A percentile compares a stretch with the other conserved stretches of the same genome.
Conservation (phyloP, 2,797 vertebrate genomes). For the Nannoperca australis region DNA sequence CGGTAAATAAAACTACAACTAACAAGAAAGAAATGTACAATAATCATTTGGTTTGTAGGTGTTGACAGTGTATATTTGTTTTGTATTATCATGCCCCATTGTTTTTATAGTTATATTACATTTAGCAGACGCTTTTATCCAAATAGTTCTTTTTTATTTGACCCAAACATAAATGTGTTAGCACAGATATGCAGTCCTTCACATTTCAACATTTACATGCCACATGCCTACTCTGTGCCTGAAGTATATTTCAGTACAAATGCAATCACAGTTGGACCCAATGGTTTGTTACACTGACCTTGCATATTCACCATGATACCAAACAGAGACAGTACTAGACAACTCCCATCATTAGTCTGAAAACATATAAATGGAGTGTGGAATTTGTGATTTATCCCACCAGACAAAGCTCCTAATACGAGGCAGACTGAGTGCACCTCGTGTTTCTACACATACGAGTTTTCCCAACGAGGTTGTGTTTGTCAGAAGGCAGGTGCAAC, state of each 20-base stretch:
- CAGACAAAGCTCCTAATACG: not conserved
- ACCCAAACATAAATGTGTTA: not conserved
- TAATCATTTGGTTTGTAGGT: conserved; percentile 5
- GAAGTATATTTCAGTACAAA: conserved; percentile 10
- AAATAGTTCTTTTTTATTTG: not conserved
- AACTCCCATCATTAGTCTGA: not conserved
- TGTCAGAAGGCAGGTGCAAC: conserved; percentile 10
- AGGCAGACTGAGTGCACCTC: not conserved
- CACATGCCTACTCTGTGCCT: not conserved
- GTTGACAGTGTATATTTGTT: not conserved
- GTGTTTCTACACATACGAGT: not conserved
- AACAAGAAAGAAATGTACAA: not conserved
- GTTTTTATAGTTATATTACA: not conserved
- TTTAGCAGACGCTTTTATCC: too few species aligned
- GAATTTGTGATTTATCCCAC: not conserved
- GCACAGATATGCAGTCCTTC: not conserved
- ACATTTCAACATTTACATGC: conserved; percentile 5
- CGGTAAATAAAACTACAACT: conserved; percentile 31
- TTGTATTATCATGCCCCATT: not conserved
- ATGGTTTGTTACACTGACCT: conserved; percentile 23
- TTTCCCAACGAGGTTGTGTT: not conserved
- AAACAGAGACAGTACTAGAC: not conserved
- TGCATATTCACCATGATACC: conserved; percentile 7
- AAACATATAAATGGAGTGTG: conserved; percentile 10
- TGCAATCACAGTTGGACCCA: conserved; percentile 38